Percentiles rank a stretch among this genome's conserved stretches.
These are phyloP conservation scores for Mastomys coucha DNA, from an alignment of 2,113 vertebrate genomes.

Conservation along the genomic window DNA sequence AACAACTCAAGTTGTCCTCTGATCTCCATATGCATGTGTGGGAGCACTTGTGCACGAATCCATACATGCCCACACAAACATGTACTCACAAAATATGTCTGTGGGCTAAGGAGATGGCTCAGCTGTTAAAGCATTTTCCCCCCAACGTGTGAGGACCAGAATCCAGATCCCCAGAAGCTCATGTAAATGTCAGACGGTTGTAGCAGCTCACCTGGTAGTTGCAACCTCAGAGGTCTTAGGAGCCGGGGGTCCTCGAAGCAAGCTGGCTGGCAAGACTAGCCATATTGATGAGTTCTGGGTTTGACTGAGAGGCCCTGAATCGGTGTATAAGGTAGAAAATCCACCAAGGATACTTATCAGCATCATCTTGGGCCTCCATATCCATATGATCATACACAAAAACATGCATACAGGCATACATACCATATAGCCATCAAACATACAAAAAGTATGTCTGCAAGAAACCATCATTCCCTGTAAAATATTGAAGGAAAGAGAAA, in stretches of 20 bases:
- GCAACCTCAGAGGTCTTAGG: background rate
- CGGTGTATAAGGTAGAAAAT: background rate
- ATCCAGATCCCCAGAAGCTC: background rate
- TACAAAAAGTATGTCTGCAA: background rate
- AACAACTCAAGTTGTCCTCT: background rate
- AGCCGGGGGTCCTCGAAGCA: background rate
- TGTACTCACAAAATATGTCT: background rate
- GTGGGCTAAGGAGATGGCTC: background rate
- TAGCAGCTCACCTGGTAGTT: background rate
- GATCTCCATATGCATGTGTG: background rate
- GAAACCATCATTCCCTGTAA: conserved; percentile 17
- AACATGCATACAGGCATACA: background rate
- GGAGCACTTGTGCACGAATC: background rate
- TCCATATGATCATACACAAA: background rate
- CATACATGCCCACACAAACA: background rate
- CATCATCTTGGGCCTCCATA: background rate
- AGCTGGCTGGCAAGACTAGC: background rate
- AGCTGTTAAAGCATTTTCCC: background rate
- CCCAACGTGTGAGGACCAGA: background rate
- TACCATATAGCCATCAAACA: background rate
- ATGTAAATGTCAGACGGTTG: background rate
- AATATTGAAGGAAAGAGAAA: background rate
- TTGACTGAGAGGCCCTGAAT: background rate
- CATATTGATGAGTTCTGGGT: background rate
- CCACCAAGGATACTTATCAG: background rate